phyloP scores from a whole-genome alignment of 1,140 invertebrate species.

The Globodera rostochiensis region DNA sequence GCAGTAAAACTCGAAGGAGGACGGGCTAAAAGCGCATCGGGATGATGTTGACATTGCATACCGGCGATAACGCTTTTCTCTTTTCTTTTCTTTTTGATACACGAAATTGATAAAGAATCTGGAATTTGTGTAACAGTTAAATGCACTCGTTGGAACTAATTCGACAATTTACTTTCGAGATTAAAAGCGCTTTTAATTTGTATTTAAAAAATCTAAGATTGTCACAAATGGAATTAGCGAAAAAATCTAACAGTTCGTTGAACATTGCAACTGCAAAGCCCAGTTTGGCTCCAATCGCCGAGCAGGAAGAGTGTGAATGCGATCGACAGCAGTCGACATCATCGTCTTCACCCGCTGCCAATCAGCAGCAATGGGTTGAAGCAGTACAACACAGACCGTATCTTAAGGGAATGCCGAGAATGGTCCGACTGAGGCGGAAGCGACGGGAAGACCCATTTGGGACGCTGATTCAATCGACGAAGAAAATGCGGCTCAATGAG shows the following conservation, averaged over 20 bases:
- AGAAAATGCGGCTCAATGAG: constrained; percentile 29
- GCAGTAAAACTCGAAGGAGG: constrained; percentile 27
- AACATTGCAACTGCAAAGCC: not conserved
- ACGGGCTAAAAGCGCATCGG: not conserved
- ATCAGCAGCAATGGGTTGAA: not conserved
- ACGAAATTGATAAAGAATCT: not conserved
- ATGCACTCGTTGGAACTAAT: no score
- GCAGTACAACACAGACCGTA: not conserved
- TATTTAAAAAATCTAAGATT: no score
- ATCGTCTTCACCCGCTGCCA: not conserved
- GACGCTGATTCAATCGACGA: constrained; percentile 22
- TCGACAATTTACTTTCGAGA: no score
- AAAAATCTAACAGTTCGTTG: not conserved
- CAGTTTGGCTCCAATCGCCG: not conserved
- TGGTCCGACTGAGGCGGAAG: constrained; percentile 7
- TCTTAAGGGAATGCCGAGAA: not conserved
- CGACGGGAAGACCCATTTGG: constrained; percentile 26
- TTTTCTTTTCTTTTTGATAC: not conserved
- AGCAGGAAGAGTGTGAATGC: not conserved
- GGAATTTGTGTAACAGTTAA: not conserved
- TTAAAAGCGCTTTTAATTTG: no score
- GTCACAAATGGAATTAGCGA: no score
- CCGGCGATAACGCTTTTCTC: not conserved
- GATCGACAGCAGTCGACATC: not conserved
- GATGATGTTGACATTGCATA: not conserved